phyloP scores from a whole-genome alignment of 2,797 vertebrate species.

The Sebastolobus altivelis region DNA sequence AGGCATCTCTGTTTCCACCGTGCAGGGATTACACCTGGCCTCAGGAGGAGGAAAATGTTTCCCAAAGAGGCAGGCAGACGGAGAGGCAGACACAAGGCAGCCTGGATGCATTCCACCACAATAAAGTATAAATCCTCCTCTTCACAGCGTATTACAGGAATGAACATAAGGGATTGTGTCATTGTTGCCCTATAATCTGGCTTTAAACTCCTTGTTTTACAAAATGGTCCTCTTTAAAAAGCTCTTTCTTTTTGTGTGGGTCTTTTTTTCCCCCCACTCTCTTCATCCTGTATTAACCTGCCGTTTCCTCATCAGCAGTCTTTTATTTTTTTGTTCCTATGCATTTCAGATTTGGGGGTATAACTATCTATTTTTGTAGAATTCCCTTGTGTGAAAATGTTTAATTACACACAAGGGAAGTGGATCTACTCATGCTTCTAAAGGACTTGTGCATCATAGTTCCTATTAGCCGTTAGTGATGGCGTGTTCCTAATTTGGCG shows the following conservation, averaged over 20 bases:
- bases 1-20: constrained; percentile 71
- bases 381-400: background rate
- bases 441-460: constrained; percentile 18
- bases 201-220: constrained; percentile 92
- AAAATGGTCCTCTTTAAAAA: constrained; percentile 87
- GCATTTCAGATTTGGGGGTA: constrained; percentile 24
- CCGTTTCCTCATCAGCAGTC: constrained; percentile 70
- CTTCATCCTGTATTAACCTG: constrained; percentile 79
- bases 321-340: constrained; percentile 37
- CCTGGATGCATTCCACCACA: constrained; percentile 78
- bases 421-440: background rate
- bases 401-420: constrained; percentile 25
- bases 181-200: constrained; percentile 90
- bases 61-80: constrained; percentile 71
- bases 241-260: constrained; percentile 69
- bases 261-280: constrained; percentile 37
- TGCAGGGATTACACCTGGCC: constrained; percentile 84
- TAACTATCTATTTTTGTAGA: constrained; percentile 24
- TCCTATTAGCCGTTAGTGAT: constrained; percentile 12
- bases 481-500: constrained; percentile 1
- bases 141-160: constrained; percentile 85
- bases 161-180: constrained; percentile 87
- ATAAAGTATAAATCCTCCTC: constrained; percentile 86
- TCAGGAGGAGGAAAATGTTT: constrained; percentile 76
- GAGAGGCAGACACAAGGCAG: constrained; percentile 61